Base-by-base conservation (phyloP, 2,797 vertebrate genomes). In the Oreortyx pictus region DNA sequence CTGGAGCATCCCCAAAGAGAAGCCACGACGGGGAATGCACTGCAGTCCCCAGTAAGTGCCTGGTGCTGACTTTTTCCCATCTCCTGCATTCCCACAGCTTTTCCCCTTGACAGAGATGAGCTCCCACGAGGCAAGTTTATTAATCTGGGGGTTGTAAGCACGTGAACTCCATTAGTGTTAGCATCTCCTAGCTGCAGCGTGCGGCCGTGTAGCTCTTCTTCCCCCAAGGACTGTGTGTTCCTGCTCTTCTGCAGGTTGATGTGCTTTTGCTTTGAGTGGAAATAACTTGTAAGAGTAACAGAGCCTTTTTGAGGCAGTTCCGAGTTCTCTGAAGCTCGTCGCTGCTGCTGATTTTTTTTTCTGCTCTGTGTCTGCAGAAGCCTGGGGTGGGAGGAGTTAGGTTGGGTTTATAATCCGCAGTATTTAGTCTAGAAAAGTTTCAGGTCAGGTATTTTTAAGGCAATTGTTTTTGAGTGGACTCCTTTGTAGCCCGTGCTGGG, bases 1-100 rank as follows among this genome's bases (percentile, higher is more conserved):
- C 99, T 0, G 99, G 99, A 75, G 97, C 99, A 0, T 99, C 99
- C 13, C 99, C 99, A 0, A 99, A 99, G 95, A 98, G 99, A 52
- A 99, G 96, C 96, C 98, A 99, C 1, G 99, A 99, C 1, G 99
- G 99, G 47, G 99, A 99, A 37, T 98, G 97, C 67, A 79, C 98
- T 4, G 92, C 97, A 60, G 96, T 97, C 65, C 98, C 98, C 90
- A 97, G 99, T 99, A 88, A 97, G 97, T 96, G 18, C 12, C 72
- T 16, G 2, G 6, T 22, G 22, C 64, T 15, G 24, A 16, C 75
- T 4, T 9, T 62, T 59, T 15, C 44, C 1, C 27, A 24, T 6
- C 33, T 66, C 47, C 23, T 74, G 44, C 23, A 19, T 27, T 56
- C 18, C 33, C 18, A 6, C 35, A 64, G 35, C 75, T 33, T 59